Evolutionary conservation across 2,113 vertebrate genomes (phyloP).

Genomic region (Erythrocebus patas): DNA sequence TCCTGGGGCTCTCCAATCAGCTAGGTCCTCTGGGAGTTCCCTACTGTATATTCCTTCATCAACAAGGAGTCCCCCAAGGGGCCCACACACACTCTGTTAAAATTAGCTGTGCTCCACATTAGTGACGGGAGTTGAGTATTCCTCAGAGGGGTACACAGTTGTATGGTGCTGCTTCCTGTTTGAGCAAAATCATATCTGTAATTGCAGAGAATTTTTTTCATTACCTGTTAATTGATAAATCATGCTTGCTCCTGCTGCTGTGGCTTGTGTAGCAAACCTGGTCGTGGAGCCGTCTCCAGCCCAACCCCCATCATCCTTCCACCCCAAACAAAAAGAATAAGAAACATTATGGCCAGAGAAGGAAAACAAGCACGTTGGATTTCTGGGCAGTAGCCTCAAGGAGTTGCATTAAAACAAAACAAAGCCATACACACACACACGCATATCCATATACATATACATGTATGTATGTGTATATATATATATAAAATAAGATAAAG

Average conservation of each 20-base stretch:
- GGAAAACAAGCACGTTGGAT: conserved; percentile 58
- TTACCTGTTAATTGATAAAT: conserved; percentile 99
- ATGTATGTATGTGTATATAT: too few relatives aligned
- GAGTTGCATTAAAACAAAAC: conserved; percentile 66
- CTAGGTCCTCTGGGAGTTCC: conserved; percentile 81
- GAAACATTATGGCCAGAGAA: background rate
- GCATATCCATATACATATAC: background rate
- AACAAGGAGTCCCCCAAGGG: conserved; percentile 88
- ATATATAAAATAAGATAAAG: background rate
- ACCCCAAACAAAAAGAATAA: conserved; percentile 33
- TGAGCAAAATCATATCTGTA: conserved; percentile 94
- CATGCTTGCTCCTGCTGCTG: conserved; percentile 80
- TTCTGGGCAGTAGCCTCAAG: conserved; percentile 60
- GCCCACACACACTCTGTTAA: conserved; percentile 85
- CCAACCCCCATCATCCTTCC: conserved; percentile 57
- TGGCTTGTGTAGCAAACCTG: conserved; percentile 71
- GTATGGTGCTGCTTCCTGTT: conserved; percentile 93
- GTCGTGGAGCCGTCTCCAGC: conserved; percentile 46
- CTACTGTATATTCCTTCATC: conserved; percentile 86
- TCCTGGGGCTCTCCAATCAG: conserved; percentile 84
- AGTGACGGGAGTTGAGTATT: conserved; percentile 88
- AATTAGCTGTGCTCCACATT: conserved; percentile 92
- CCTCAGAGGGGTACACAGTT: conserved; percentile 88
- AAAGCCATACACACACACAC: background rate
- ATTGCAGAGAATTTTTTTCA: conserved; percentile 96